Evolutionary conservation across 2,113 vertebrate species (phyloP).

Genomic region (Anseranas semipalmata): DNA sequence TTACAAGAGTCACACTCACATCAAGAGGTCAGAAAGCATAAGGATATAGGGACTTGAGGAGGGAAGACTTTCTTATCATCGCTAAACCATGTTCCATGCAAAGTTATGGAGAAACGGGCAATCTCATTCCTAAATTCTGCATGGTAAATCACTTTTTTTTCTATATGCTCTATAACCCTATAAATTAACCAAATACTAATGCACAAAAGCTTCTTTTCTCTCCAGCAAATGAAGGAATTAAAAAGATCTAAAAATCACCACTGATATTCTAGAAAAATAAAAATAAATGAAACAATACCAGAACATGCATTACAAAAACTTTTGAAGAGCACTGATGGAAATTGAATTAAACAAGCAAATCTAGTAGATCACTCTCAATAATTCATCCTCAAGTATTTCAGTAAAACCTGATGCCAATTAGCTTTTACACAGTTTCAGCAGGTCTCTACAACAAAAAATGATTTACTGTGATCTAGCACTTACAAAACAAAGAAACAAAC

Average conservation of each 20-base stretch:
- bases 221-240: neutral
- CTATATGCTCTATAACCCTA: neutral
- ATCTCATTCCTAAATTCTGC: neutral
- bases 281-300: neutral
- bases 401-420: neutral
- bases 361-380: neutral
- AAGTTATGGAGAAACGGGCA: neutral
- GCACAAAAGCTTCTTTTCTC: neutral
- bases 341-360: neutral
- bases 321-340: neutral
- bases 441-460: neutral
- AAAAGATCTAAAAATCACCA: neutral
- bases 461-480: neutral
- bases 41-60: accelerated
- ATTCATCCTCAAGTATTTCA: neutral
- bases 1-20: neutral
- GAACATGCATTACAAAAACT: neutral
- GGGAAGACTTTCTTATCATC: neutral
- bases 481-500: neutral
- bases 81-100: neutral
- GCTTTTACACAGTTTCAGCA: neutral
- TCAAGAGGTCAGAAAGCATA: neutral
- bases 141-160: neutral
- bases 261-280: neutral
- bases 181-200: neutral